These are phyloP conservation scores for Psilopogon haemacephalus DNA, from an alignment of 2,113 vertebrate genomes.

Conservation along the genomic window DNA sequence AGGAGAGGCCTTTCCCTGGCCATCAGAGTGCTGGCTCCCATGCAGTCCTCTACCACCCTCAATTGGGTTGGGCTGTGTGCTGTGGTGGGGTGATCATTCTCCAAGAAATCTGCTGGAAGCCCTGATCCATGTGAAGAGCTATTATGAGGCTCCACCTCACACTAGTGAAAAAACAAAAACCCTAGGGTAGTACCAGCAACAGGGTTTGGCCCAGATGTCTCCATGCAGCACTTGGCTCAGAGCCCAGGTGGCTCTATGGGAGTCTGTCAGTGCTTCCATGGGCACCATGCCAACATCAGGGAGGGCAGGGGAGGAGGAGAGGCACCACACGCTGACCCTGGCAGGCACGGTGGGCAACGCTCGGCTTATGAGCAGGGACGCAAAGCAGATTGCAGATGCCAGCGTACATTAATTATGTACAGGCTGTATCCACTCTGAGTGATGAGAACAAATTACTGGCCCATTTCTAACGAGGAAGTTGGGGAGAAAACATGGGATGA, in stretches of 20 bases:
- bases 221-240: neutral
- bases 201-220: neutral
- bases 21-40: accelerated
- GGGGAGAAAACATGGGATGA: neutral
- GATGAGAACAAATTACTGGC: neutral
- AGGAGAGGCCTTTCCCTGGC: too few relatives aligned
- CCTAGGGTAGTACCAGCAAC: neutral
- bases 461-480: neutral
- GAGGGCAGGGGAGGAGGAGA: neutral
- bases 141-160: neutral
- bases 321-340: accelerated
- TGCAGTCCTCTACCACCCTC: accelerated
- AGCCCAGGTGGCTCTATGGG: neutral
- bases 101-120: neutral
- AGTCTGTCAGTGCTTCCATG: accelerated
- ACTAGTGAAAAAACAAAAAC: neutral
- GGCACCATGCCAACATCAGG: accelerated
- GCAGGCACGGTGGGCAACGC: accelerated
- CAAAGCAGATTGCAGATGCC: neutral
- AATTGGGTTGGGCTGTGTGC: accelerated
- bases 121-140: neutral
- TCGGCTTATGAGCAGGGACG: accelerated
- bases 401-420: neutral
- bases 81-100: accelerated
- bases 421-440: accelerated